Percentiles rank a stretch among this genome's conserved stretches.
These are phyloP conservation scores for Tachina fera DNA, from an alignment of 2,888 invertebrate species.

Conservation along the genomic window DNA sequence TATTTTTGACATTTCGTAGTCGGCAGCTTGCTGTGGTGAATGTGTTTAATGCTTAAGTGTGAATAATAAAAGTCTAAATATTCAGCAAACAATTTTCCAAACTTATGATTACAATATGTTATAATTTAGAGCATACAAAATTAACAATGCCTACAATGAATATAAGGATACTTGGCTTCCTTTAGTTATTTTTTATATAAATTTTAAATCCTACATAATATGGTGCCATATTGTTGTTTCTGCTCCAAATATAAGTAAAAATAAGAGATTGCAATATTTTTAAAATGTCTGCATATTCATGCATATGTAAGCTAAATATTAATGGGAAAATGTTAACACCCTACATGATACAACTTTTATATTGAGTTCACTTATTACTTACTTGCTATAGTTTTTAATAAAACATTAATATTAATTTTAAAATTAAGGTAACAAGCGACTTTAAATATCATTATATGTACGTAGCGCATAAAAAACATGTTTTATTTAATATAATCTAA, in stretches of 20 bases:
- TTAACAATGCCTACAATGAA: slow-evolving; percentile 55
- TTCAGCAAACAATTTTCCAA: slow-evolving; percentile 33
- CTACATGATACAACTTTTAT: not conserved
- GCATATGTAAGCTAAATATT: slow-evolving; percentile 2
- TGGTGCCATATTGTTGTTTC: slow-evolving; percentile 61
- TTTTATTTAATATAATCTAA: too few relatives aligned
- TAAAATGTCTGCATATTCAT: not conserved
- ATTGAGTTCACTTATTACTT: not conserved
- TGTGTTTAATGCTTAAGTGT: too few relatives aligned
- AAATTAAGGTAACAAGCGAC: too few relatives aligned
- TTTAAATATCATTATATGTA: too few relatives aligned
- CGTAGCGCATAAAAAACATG: too few relatives aligned
- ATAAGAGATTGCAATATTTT: slow-evolving; percentile 32
- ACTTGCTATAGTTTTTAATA: too few relatives aligned
- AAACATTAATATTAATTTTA: too few relatives aligned
- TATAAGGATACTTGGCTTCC: slow-evolving; percentile 28
- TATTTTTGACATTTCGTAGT: too few relatives aligned
- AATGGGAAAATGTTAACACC: slow-evolving; percentile 21
- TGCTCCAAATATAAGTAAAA: slow-evolving; percentile 44
- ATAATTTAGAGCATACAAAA: slow-evolving; percentile 53
- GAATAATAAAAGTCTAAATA: not conserved
- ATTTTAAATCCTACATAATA: slow-evolving; percentile 57
- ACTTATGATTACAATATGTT: slow-evolving; percentile 61
- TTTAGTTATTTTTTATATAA: slow-evolving; percentile 34
- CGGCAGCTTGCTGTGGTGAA: too few relatives aligned